A percentile compares a stretch with the other conserved stretches of the same genome.
phyloP scores from a whole-genome alignment of 2,113 vertebrate genomes.

The Tragelaphus scriptus region DNA sequence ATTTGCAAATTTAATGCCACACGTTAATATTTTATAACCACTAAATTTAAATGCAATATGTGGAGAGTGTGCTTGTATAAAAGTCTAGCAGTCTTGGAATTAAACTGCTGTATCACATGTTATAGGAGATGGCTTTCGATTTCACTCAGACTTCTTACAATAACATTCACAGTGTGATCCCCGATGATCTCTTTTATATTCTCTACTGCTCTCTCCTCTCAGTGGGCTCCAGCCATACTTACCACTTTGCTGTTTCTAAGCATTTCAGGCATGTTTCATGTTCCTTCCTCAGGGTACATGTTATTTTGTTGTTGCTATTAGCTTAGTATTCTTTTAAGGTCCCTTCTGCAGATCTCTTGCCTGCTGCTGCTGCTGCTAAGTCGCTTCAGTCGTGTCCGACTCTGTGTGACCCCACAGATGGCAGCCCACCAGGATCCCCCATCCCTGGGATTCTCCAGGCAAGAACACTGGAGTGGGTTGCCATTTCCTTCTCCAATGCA shows the following conservation, averaged over 20 bases:
- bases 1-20: background rate
- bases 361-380: background rate
- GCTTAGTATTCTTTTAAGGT: background rate
- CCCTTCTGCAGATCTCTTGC: background rate
- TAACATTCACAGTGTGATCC: background rate
- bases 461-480: too few relatives aligned
- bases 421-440: too few relatives aligned
- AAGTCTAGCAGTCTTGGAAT: background rate
- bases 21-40: slow-evolving; percentile 37
- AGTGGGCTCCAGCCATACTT: too few relatives aligned
- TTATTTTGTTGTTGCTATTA: background rate
- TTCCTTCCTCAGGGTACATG: background rate
- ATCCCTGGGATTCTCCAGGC: too few relatives aligned
- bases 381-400: too few relatives aligned
- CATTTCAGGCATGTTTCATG: background rate
- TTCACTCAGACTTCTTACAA: background rate
- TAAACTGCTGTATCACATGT: background rate
- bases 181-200: background rate
- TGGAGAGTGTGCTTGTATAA: background rate
- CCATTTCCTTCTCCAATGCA: too few relatives aligned
- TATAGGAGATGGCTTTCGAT: background rate
- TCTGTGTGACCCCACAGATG: too few relatives aligned
- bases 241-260: background rate
- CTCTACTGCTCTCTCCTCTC: background rate
- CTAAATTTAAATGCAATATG: background rate